Base-by-base conservation (phyloP, 2,888 invertebrate genomes). In the Drosophila atripex region DNA sequence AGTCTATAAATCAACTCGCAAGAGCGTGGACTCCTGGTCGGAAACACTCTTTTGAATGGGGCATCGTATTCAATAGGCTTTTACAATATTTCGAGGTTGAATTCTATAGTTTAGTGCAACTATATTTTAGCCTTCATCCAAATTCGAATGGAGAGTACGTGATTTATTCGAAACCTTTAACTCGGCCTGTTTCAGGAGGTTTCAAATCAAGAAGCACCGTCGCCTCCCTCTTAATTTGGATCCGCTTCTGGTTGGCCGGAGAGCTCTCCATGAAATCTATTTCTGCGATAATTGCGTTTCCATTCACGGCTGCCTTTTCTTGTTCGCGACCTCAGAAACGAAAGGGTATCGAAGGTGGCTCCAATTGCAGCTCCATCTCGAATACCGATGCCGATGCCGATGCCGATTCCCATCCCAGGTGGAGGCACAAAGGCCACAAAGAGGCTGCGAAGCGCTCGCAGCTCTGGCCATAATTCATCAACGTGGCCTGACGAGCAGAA, bases 391-490 rank as follows among this genome's bases (percentile, higher is more conserved):
- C 39, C 39, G 14, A 2, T 11, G 3, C 43, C 21, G 16, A 39
- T 16, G n/a, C 39, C 39, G 14, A 2, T 14, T 39, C 8, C 39
- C n/a, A 39, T 39, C 14, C 39, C 39, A 9, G 28, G 49, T 41
- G 18, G 3, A 57, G 58, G 30, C 25, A 64, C 23, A 64, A 51
- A 63, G 63, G 60, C 46, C 60, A 47, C 60, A 60, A 63, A 64
- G 63, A 51, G 28, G 50, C 50, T 18, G 50, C 30, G 35, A 3
- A 54, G 54, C 32, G 50, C 32, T 32, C 11, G 12, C 43, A 12
- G 47, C 55, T 46, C 52, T 39, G 46, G 54, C 66, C 83, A 82
- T 82, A 78, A 78, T 69, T 78, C 83, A 78, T 73, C 68, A 73
- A 51, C 69, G 47, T 57, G 57, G 69, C 68, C 70, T 70, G 66